phyloP scores from a whole-genome alignment of 2,113 vertebrate genomes.

The Mellivora capensis region DNA sequence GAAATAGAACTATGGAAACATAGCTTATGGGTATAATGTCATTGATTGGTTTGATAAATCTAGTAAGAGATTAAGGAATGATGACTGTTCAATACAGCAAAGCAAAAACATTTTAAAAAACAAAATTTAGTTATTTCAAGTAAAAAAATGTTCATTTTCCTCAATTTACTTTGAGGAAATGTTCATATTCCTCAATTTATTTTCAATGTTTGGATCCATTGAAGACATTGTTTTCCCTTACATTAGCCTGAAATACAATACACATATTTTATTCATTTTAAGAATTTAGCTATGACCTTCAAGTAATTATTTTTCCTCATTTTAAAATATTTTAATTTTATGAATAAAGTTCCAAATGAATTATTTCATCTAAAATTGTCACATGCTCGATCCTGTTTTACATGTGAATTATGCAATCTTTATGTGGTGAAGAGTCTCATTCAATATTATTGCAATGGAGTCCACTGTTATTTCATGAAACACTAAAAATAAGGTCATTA shows the following conservation, averaged over 20 bases:
- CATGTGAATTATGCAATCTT: not conserved
- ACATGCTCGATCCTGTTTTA: not conserved
- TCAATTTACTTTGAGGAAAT: not conserved
- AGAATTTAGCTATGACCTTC: not conserved
- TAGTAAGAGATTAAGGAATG: not conserved
- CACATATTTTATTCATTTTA: not conserved
- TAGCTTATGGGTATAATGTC: not conserved
- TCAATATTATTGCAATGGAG: not conserved
- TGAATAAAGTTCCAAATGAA: not conserved
- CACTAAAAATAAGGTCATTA: not conserved
- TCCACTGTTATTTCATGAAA: not conserved
- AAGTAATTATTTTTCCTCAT: not conserved
- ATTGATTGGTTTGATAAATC: not conserved
- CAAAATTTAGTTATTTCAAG: not conserved
- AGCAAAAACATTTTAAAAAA: not conserved
- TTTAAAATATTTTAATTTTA: not conserved
- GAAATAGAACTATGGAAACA: not conserved
- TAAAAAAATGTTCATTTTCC: not conserved
- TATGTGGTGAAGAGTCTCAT: not conserved
- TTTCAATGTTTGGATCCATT: not conserved
- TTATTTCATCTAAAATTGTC: not conserved
- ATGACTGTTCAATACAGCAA: not conserved
- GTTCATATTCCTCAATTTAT: not conserved
- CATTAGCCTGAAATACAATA: not conserved
- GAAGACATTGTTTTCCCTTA: not conserved